Evolutionary conservation across 2,888 invertebrate species (phyloP).

Genomic region (Drosophila nr. perissopoda): DNA sequence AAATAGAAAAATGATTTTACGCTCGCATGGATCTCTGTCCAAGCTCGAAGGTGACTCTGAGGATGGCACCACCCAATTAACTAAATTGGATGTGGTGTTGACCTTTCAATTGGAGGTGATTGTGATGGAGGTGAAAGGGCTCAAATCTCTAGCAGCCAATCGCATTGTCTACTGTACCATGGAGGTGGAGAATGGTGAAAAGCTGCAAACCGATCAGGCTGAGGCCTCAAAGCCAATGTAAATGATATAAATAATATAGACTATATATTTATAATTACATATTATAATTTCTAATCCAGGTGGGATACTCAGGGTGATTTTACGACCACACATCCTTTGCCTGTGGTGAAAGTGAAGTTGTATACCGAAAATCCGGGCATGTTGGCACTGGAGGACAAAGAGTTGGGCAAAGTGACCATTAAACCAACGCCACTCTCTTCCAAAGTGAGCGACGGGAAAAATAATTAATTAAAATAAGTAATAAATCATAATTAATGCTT

Average conservation of each 20-base stretch:
- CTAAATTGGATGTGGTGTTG: conserved; percentile 99
- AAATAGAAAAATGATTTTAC: conserved; percentile 86
- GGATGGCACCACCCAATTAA: conserved; percentile 97
- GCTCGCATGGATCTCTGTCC: conserved; percentile 96
- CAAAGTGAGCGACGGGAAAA: conserved; percentile 87
- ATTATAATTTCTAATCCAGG: conserved; percentile 85
- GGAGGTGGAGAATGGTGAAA: conserved; percentile 99
- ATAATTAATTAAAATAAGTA: background rate
- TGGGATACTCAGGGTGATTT: conserved; percentile 99
- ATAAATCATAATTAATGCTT: background rate
- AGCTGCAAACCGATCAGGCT: conserved; percentile 99
- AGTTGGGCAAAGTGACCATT: conserved; percentile 96
- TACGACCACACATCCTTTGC: conserved; percentile 98
- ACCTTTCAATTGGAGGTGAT: conserved; percentile 99
- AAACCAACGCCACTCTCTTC: conserved; percentile 94
- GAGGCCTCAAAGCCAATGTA: conserved; percentile 99
- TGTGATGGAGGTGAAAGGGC: conserved; percentile 99
- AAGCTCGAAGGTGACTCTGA: conserved; percentile 97
- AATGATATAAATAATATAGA: conserved; percentile 73
- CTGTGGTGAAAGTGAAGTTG: conserved; percentile 98
- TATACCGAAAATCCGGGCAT: conserved; percentile 99
- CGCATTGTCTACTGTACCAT: conserved; percentile 99
- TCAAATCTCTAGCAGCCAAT: conserved; percentile 98
- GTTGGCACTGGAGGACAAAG: conserved; percentile 99
- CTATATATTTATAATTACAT: background rate